A percentile compares a stretch with the other conserved stretches of the same genome.
phyloP scores from a whole-genome alignment of 2,888 invertebrate genomes.

The Venusia cambrica region DNA sequence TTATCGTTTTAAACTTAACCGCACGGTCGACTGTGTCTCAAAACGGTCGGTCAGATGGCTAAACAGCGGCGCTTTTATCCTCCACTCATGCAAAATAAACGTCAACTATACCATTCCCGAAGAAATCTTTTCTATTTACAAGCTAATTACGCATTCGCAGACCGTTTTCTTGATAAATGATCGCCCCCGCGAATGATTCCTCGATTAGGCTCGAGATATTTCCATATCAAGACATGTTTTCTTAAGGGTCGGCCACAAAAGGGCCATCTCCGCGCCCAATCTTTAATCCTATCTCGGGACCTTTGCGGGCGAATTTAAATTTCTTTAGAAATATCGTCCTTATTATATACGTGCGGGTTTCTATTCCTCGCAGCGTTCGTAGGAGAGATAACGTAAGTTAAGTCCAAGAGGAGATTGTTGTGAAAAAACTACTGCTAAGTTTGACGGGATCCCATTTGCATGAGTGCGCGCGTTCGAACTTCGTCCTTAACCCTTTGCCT shows the following conservation, averaged over 20 bases:
- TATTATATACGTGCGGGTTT: constrained; percentile 80
- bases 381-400: constrained; percentile 80
- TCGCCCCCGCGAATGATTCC: constrained; percentile 75
- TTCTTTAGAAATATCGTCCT: constrained; percentile 81
- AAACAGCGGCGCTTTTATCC: constrained; percentile 58
- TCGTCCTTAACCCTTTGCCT: constrained; percentile 48
- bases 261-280: constrained; percentile 79
- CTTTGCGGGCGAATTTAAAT: constrained; percentile 81
- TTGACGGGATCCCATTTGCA: constrained; percentile 71
- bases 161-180: constrained; percentile 69
- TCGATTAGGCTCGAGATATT: constrained; percentile 77
- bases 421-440: constrained; percentile 79
- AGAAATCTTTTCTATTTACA: constrained; percentile 49
- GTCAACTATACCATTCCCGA: constrained; percentile 49
- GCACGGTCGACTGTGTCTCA: constrained; percentile 63
- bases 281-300: constrained; percentile 81
- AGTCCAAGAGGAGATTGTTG: constrained; percentile 80
- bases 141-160: constrained; percentile 69
- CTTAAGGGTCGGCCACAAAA: constrained; percentile 80
- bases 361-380: constrained; percentile 77
- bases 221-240: constrained; percentile 82
- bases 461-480: constrained; percentile 43
- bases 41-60: constrained; percentile 61
- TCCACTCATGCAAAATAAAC: constrained; percentile 67
- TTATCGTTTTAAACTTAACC: constrained; percentile 68